Conservation (phyloP, 2,113 vertebrate species). For the Elephantulus edwardii region DNA sequence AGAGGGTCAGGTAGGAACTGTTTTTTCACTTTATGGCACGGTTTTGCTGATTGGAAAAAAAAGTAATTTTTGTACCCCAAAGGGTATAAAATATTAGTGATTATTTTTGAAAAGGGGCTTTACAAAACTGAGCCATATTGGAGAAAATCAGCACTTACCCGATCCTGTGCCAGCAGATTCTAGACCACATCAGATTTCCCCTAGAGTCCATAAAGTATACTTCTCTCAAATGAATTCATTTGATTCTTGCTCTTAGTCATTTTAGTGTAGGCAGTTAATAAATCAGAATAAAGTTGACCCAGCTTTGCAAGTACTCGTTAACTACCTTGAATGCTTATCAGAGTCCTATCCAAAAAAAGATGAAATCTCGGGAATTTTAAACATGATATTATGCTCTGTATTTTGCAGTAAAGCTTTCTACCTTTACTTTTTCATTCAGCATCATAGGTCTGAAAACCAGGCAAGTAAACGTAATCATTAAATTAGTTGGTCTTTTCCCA, state of each 20-base stretch:
- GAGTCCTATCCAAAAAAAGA: neutral
- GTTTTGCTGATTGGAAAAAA: conserved; percentile 81
- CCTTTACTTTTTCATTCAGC: conserved; percentile 7
- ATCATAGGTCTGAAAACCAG: neutral
- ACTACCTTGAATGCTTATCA: neutral
- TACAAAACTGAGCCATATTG: conserved; percentile 86
- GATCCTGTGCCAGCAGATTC: conserved; percentile 70
- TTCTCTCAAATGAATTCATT: neutral
- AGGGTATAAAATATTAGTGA: conserved; percentile 71
- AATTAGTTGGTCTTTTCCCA: neutral
- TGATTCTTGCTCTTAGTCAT: neutral
- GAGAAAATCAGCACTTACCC: conserved; percentile 84
- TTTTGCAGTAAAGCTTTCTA: conserved; percentile 1
- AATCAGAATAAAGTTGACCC: neutral
- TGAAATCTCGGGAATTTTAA: neutral
- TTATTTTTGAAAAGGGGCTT: conserved; percentile 75
- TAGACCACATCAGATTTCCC: neutral
- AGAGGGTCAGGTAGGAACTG: conserved; percentile 84
- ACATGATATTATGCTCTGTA: neutral
- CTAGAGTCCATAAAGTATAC: neutral
- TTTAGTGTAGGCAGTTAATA: neutral
- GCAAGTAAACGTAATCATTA: neutral
- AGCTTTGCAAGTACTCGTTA: neutral
- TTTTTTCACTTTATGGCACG: conserved; percentile 87
- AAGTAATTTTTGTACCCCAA: conserved; percentile 59